Evolutionary conservation across 2,797 vertebrate genomes (phyloP).

Genomic region (Remorina albescens): DNA sequence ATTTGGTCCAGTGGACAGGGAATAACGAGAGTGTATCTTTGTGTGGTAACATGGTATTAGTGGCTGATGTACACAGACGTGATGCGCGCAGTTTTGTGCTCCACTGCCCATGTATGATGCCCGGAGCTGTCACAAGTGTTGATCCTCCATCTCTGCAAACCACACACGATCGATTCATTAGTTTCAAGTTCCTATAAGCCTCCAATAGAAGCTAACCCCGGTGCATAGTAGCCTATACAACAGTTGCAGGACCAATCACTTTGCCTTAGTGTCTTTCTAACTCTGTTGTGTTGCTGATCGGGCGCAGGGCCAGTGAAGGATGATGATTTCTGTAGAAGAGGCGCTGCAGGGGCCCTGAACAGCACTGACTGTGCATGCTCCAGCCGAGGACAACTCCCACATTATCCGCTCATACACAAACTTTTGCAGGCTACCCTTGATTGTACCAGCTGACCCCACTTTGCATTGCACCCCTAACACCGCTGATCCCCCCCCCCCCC

Average conservation of each 20-base stretch:
- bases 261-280: conserved; percentile 76
- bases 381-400: conserved; percentile 31
- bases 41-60: background rate
- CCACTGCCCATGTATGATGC: conserved; percentile 38
- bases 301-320: conserved; percentile 75
- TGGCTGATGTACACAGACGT: background rate
- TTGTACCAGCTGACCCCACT: conserved; percentile 18
- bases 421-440: background rate
- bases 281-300: conserved; percentile 56
- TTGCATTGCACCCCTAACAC: conserved; percentile 35
- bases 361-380: conserved; percentile 24
- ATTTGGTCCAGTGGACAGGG: conserved; percentile 4
- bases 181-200: conserved; percentile 41
- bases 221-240: conserved; percentile 38
- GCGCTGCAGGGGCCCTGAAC: conserved; percentile 56
- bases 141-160: conserved; percentile 49
- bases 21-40: background rate
- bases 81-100: conserved; percentile 34
- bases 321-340: conserved; percentile 72
- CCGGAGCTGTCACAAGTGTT: conserved; percentile 50
- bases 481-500: conserved; percentile 15
- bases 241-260: conserved; percentile 75
- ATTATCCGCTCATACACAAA: conserved; percentile 17
- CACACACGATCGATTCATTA: conserved; percentile 65
- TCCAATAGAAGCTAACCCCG: conserved; percentile 42